Percentiles rank a stretch among this genome's conserved stretches.
Conservation (phyloP, 2,113 vertebrate genomes). For the Labrus mixtus region DNA sequence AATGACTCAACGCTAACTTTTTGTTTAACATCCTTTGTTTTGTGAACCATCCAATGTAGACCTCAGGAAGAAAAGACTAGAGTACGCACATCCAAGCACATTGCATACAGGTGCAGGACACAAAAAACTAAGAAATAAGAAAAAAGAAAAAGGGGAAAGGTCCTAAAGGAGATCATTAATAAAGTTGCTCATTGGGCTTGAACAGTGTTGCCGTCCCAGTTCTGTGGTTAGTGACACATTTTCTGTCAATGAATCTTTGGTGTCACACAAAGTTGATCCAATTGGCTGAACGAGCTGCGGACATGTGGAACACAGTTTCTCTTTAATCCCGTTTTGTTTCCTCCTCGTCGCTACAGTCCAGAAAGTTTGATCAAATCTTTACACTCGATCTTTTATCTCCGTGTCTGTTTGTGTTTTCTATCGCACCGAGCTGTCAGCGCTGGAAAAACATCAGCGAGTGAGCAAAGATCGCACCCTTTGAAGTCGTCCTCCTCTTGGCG, state of each 20-base stretch:
- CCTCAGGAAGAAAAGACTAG: no score
- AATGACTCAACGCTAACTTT: background rate
- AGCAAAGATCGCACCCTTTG: background rate
- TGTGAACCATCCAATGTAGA: background rate
- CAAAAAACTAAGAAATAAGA: no score
- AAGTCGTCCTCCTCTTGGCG: background rate
- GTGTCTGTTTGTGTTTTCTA: background rate
- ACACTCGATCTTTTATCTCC: background rate
- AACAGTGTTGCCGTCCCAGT: background rate
- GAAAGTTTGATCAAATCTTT: background rate
- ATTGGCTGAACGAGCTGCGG: background rate
- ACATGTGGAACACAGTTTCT: background rate
- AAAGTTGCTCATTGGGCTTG: background rate
- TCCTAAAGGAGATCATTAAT: no score
- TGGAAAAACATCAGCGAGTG: slow-evolving; percentile 10
- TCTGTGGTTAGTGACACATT: background rate
- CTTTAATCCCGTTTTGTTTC: no score
- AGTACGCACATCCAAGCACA: no score
- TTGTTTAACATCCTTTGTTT: background rate
- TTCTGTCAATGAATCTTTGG: background rate
- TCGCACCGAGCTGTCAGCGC: background rate
- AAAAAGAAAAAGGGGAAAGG: no score
- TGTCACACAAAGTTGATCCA: background rate
- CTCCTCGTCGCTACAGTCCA: background rate
- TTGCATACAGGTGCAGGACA: no score